These are phyloP conservation scores for Brachyptera risi DNA, from an alignment of 2,888 invertebrate species.

Conservation along the genomic window DNA sequence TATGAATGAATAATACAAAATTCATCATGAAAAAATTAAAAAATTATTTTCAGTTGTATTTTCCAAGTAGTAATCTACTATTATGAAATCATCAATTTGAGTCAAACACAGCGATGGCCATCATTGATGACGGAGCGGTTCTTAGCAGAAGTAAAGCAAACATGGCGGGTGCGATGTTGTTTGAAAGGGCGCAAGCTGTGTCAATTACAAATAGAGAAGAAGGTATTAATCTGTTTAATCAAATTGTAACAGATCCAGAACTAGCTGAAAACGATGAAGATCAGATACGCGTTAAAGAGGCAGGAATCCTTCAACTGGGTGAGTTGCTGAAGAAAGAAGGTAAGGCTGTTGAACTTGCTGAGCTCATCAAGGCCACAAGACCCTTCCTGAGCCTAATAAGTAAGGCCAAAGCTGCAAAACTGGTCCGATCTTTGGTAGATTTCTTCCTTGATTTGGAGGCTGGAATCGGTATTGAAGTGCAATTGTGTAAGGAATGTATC, in stretches of 20 bases:
- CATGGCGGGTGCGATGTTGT: conserved; percentile 90
- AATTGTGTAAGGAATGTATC: conserved; percentile 95
- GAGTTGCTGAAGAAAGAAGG: conserved; percentile 89
- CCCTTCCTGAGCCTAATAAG: conserved; percentile 94
- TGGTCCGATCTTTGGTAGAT: conserved; percentile 95
- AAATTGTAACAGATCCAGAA: conserved; percentile 74
- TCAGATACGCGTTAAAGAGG: conserved; percentile 86
- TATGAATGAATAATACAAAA: too few relatives aligned
- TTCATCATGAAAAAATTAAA: too few relatives aligned
- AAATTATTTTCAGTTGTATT: too few relatives aligned
- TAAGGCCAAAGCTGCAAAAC: conserved; percentile 98
- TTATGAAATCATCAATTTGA: too few relatives aligned
- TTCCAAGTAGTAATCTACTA: too few relatives aligned
- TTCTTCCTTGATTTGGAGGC: conserved; percentile 96
- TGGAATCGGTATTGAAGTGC: conserved; percentile 88
- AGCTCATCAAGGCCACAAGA: conserved; percentile 90
- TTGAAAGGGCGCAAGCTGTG: conserved; percentile 77
- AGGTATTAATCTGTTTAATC: conserved; percentile 67
- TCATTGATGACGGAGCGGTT: conserved; percentile 50
- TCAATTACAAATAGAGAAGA: conserved; percentile 71
- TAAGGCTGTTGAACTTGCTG: conserved; percentile 87
- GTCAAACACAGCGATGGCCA: too few relatives aligned
- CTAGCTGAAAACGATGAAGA: conserved; percentile 82
- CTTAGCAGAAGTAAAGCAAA: conserved; percentile 39
- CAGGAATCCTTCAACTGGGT: conserved; percentile 88